phyloP scores from a whole-genome alignment of 2,888 invertebrate species.

The Troglohyphantes excavatus region DNA sequence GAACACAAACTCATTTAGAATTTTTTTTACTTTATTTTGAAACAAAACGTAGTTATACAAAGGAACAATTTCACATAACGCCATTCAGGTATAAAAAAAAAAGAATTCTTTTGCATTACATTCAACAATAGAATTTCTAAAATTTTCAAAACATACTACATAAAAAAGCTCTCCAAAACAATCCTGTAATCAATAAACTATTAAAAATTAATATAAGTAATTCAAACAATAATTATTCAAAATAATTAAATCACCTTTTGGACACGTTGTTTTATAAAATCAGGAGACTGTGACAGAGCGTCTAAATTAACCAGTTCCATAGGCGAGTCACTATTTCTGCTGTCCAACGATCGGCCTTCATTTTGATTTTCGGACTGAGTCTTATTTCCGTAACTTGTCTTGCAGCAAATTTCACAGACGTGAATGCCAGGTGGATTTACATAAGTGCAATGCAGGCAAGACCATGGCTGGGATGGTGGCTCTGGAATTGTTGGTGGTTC shows the following conservation, averaged over 20 bases:
- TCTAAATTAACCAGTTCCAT: slow-evolving; percentile 64
- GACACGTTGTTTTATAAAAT: slow-evolving; percentile 38
- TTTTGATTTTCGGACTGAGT: not conserved
- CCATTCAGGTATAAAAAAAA: not conserved
- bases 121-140: not conserved
- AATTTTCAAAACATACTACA: slow-evolving; percentile 2
- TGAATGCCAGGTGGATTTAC: slow-evolving; percentile 90
- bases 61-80: slow-evolving; percentile 21
- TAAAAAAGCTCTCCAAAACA: slow-evolving; percentile 25
- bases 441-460: slow-evolving; percentile 94
- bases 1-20: slow-evolving; percentile 10
- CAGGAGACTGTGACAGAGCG: slow-evolving; percentile 51
- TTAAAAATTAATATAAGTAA: slow-evolving; percentile 4
- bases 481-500: slow-evolving; percentile 36
- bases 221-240: slow-evolving; percentile 4
- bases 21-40: slow-evolving; percentile 42
- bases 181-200: slow-evolving; percentile 23
- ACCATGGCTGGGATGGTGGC: slow-evolving; percentile 85
- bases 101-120: too few relatives aligned
- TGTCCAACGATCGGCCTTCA: not conserved
- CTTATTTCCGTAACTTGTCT: slow-evolving; percentile 84
- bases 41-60: slow-evolving; percentile 41
- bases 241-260: slow-evolving; percentile 75
- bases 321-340: slow-evolving; percentile 59
- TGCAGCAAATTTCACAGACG: slow-evolving; percentile 93